These are phyloP conservation scores for Rugalucina vietnamica DNA, from an alignment of 2,888 invertebrate genomes.

Conservation along the genomic window DNA sequence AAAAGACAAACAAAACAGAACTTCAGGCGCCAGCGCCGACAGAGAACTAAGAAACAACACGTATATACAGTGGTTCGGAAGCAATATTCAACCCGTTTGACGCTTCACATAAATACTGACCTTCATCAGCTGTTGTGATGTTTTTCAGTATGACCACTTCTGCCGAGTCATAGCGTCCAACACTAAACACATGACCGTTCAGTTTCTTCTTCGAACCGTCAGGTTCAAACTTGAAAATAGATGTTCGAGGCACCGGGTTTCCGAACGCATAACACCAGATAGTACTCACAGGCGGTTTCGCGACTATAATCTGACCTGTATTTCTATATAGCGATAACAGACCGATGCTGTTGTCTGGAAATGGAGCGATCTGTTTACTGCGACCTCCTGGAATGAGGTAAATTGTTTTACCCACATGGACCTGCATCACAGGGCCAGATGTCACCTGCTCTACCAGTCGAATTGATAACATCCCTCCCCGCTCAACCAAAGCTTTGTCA, in stretches of 20 bases:
- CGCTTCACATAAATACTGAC: slow-evolving; percentile 54
- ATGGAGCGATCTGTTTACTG: slow-evolving; percentile 39
- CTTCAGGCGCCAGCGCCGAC: no score
- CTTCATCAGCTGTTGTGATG: slow-evolving; percentile 31
- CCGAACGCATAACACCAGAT: slow-evolving; percentile 64
- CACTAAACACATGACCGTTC: slow-evolving; percentile 45
- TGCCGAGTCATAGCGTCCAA: slow-evolving; percentile 59
- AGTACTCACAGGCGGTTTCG: slow-evolving; percentile 46
- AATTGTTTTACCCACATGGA: slow-evolving; percentile 59
- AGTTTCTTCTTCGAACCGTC: slow-evolving; percentile 27
- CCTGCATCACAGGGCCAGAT: slow-evolving; percentile 50
- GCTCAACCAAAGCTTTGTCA: slow-evolving; percentile 39
- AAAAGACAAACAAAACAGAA: no score
- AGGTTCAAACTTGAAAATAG: slow-evolving; percentile 25
- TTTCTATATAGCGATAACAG: slow-evolving; percentile 48
- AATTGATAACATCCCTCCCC: slow-evolving; percentile 55
- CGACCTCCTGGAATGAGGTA: slow-evolving; percentile 49
- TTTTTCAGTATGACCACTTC: slow-evolving; percentile 48
- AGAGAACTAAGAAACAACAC: slow-evolving; percentile 11
- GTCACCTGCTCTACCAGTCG: slow-evolving; percentile 45
- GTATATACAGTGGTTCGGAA: slow-evolving; percentile 46
- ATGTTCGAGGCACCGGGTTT: slow-evolving; percentile 55
- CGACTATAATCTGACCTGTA: slow-evolving; percentile 35
- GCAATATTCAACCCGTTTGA: slow-evolving; percentile 35
- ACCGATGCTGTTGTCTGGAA: slow-evolving; percentile 44